Evolutionary conservation across 2,888 invertebrate species (phyloP).

Genomic region (Drosophila barbarae): DNA sequence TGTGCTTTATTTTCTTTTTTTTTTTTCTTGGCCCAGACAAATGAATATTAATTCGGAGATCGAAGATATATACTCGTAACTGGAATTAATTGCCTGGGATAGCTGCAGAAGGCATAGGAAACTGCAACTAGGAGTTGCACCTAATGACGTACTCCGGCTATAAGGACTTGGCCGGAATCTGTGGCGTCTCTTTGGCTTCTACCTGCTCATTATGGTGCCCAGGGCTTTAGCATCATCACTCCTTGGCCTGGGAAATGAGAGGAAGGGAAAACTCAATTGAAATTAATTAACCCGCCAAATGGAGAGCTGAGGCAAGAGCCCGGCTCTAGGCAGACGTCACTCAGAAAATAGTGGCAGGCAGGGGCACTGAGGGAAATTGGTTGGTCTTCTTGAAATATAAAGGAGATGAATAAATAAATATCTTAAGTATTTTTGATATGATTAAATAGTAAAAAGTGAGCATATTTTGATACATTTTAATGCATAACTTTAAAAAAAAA

Average conservation of each 20-base stretch:
- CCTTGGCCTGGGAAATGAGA: not conserved
- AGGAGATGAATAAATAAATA: too few relatives aligned
- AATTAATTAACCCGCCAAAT: conserved; percentile 34
- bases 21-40: conserved; percentile 1
- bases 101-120: not conserved
- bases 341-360: conserved; percentile 8
- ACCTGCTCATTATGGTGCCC: not conserved
- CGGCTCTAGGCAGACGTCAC: conserved; percentile 8
- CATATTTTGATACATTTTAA: not conserved
- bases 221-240: conserved; percentile 7
- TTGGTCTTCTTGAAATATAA: too few relatives aligned
- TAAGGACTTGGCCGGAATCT: conserved; percentile 7
- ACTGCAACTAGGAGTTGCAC: conserved; percentile 1
- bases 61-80: conserved; percentile 16
- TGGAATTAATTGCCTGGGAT: conserved; percentile 34
- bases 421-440: not conserved
- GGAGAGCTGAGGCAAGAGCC: conserved; percentile 4
- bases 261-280: conserved; percentile 21
- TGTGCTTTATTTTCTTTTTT: not conserved
- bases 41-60: conserved; percentile 41
- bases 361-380: conserved; percentile 2
- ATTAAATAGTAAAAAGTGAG: not conserved
- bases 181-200: not conserved
- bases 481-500: too few relatives aligned
- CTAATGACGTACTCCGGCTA: not conserved